Evolutionary conservation across 2,113 vertebrate species (phyloP).

Genomic region (Alligator mississippiensis): DNA sequence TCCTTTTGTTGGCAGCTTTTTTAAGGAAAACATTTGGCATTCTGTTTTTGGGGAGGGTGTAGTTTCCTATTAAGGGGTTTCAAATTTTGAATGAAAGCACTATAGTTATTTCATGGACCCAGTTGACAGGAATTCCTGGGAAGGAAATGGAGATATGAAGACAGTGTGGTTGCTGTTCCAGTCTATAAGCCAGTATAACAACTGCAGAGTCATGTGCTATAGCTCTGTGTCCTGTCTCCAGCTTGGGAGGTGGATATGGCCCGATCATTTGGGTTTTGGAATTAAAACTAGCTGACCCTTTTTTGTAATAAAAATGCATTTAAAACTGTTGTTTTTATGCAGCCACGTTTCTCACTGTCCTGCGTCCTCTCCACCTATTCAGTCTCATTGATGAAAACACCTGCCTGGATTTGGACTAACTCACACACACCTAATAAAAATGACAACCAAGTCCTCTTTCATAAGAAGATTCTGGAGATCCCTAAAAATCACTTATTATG

Average conservation of each 20-base stretch:
- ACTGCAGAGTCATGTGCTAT: not conserved
- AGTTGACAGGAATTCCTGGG: not conserved
- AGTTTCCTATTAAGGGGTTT: not conserved
- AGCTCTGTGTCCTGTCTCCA: not conserved
- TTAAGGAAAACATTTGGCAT: not conserved
- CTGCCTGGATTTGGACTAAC: not conserved
- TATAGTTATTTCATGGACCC: not conserved
- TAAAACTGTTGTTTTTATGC: not conserved
- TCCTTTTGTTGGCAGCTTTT: not conserved
- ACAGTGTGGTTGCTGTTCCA: not conserved
- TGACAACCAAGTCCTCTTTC: not conserved
- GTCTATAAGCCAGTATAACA: not conserved
- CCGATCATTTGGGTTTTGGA: not conserved
- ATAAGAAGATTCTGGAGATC: not conserved
- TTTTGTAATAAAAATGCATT: not conserved
- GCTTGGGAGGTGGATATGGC: not conserved
- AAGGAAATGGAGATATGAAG: not conserved
- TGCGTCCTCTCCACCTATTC: not conserved
- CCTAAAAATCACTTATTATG: not conserved
- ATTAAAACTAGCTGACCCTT: not conserved
- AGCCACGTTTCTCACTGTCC: not conserved
- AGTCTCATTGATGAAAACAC: not conserved
- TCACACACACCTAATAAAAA: not conserved
- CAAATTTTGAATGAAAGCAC: not conserved
- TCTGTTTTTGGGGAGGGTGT: not conserved